Conservation (phyloP, 53 echinoderm and acorn worm species). For the Zoroaster sp. region DNA sequence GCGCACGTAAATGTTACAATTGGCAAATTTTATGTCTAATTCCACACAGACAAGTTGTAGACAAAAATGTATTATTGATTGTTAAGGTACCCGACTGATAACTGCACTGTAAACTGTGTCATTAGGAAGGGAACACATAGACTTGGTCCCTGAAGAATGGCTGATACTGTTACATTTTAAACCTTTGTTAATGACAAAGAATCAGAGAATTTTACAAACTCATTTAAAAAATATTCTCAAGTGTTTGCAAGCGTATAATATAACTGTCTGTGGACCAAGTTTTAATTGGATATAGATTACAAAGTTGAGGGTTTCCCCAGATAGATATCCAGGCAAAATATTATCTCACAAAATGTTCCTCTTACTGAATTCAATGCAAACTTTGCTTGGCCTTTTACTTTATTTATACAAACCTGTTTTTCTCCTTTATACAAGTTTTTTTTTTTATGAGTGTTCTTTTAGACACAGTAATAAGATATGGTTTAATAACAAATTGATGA, state of each 20-base stretch:
- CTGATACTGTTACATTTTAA: too few species aligned
- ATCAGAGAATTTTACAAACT: neutral
- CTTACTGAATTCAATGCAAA: constrained; percentile 34
- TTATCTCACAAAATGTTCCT: neutral
- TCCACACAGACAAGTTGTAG: neutral
- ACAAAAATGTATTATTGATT: neutral
- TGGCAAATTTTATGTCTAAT: neutral
- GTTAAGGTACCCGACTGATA: neutral
- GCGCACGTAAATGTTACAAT: neutral
- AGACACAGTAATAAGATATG: neutral
- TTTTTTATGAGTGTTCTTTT: neutral
- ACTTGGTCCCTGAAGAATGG: too few species aligned
- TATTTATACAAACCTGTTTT: constrained; percentile 11
- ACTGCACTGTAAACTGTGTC: too few species aligned
- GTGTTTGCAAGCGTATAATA: neutral
- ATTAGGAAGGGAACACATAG: too few species aligned
- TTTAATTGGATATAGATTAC: neutral
- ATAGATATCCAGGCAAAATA: too few species aligned
- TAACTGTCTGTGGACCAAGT: constrained; percentile 12
- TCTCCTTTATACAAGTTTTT: neutral
- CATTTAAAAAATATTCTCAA: too few species aligned
- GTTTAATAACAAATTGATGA: constrained; percentile 35
- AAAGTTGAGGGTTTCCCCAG: too few species aligned
- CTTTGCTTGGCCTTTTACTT: constrained; percentile 19
- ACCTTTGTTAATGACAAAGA: too few species aligned